phyloP scores from a whole-genome alignment of 2,888 invertebrate genomes.

The Drosophila koepferae region DNA sequence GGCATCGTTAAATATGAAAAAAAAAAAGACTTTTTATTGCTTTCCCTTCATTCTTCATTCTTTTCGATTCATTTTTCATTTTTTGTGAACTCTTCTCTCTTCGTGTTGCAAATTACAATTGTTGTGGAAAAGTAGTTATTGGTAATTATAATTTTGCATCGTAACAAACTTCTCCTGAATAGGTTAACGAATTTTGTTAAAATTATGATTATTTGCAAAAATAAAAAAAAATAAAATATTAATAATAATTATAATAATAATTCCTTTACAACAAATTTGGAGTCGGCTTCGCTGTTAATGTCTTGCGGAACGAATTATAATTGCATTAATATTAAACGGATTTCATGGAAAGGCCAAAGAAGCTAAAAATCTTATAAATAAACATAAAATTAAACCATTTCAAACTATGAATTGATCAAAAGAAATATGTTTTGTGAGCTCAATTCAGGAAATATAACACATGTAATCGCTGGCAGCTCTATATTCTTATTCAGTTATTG shows the following conservation, averaged over 20 bases:
- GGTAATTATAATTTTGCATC: background rate
- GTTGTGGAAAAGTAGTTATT: background rate
- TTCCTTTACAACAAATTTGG: too few relatives aligned
- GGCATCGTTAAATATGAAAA: constrained; percentile 68
- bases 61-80: constrained; percentile 1
- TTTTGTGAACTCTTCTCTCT: background rate
- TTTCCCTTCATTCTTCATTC: constrained; percentile 30
- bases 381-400: too few relatives aligned
- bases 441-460: background rate
- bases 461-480: background rate
- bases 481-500: background rate
- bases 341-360: too few relatives aligned
- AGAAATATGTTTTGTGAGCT: background rate
- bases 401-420: background rate
- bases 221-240: too few relatives aligned
- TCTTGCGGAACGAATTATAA: too few relatives aligned
- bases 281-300: too few relatives aligned
- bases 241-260: too few relatives aligned
- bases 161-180: background rate
- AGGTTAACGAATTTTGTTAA: background rate
- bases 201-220: background rate
- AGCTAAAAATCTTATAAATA: too few relatives aligned
- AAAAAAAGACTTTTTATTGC: constrained; percentile 59
- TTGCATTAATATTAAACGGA: too few relatives aligned
- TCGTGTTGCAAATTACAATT: background rate